phyloP scores from a whole-genome alignment of 2,113 vertebrate species.

The Protobothrops mucrosquamatus region DNA sequence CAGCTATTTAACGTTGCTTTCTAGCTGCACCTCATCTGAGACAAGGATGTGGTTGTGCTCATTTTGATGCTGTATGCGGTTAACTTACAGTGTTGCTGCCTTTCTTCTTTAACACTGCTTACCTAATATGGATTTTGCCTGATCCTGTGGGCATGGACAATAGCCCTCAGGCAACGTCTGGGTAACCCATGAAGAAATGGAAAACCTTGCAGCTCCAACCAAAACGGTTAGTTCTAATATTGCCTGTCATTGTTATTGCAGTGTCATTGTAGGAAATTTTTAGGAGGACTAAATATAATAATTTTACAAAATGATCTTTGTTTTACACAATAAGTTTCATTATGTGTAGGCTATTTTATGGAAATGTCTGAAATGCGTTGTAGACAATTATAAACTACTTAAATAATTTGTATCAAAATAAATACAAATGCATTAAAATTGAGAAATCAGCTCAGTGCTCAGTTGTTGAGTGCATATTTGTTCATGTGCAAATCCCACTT shows the following conservation, averaged over 20 bases:
- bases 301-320: background rate
- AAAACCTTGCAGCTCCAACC: slow-evolving; percentile 92
- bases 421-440: background rate
- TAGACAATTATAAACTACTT: fast-evolving
- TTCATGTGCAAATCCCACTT: background rate
- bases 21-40: slow-evolving; percentile 65
- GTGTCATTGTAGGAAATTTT: background rate
- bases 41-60: slow-evolving; percentile 72
- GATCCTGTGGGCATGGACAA: slow-evolving; percentile 70
- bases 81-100: slow-evolving; percentile 96
- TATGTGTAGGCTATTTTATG: background rate
- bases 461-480: background rate
- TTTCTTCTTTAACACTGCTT: slow-evolving; percentile 98
- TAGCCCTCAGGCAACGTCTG: slow-evolving; percentile 98
- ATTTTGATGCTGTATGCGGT: slow-evolving; percentile 87
- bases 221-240: slow-evolving; percentile 89
- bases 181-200: slow-evolving; percentile 99
- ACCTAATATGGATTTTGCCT: slow-evolving; percentile 80
- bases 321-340: background rate
- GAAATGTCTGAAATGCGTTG: background rate
- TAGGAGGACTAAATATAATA: background rate
- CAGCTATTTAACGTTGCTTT: slow-evolving; percentile 51
- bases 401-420: background rate
- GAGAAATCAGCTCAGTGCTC: background rate
- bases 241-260: background rate